These are phyloP conservation scores for Synanthedon andrenaeformis DNA, from an alignment of 2,888 invertebrate genomes.

Conservation along the genomic window DNA sequence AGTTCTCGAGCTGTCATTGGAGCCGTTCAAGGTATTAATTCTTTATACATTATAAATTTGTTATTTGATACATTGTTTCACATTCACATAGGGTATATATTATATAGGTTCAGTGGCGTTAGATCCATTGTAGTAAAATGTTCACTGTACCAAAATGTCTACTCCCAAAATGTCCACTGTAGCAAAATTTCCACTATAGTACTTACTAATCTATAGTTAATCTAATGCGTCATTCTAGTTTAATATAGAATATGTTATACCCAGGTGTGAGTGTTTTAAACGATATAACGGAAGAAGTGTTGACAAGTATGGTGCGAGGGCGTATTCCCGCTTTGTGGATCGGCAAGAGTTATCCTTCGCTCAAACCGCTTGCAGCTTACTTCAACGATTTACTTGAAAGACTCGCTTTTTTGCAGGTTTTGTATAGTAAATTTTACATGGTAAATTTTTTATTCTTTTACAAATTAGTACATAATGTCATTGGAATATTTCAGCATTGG, in stretches of 20 bases:
- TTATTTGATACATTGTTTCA: too few relatives aligned
- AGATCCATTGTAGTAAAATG: too few relatives aligned
- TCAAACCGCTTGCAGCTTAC: slow-evolving; percentile 91
- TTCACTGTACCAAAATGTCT: too few relatives aligned
- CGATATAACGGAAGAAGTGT: slow-evolving; percentile 85
- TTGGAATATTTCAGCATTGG: slow-evolving; percentile 75
- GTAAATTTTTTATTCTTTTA: neutral
- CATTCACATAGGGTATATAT: too few relatives aligned
- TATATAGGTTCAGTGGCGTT: too few relatives aligned
- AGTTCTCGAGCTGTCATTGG: slow-evolving; percentile 84
- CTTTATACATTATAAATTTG: too few relatives aligned
- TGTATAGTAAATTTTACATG: too few relatives aligned
- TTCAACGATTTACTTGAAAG: slow-evolving; percentile 86
- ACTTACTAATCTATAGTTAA: too few relatives aligned
- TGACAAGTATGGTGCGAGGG: slow-evolving; percentile 84
- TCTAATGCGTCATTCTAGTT: too few relatives aligned
- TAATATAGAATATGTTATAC: neutral
- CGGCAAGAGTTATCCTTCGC: slow-evolving; percentile 88
- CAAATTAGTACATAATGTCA: too few relatives aligned
- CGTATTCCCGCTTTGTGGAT: slow-evolving; percentile 89
- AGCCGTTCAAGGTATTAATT: slow-evolving; percentile 82
- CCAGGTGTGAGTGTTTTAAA: slow-evolving; percentile 89
- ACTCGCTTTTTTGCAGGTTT: slow-evolving; percentile 85
- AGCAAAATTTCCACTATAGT: too few relatives aligned
- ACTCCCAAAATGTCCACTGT: too few relatives aligned